Conservation (phyloP, 2,888 invertebrate genomes). For the Nomada lathburiana region DNA sequence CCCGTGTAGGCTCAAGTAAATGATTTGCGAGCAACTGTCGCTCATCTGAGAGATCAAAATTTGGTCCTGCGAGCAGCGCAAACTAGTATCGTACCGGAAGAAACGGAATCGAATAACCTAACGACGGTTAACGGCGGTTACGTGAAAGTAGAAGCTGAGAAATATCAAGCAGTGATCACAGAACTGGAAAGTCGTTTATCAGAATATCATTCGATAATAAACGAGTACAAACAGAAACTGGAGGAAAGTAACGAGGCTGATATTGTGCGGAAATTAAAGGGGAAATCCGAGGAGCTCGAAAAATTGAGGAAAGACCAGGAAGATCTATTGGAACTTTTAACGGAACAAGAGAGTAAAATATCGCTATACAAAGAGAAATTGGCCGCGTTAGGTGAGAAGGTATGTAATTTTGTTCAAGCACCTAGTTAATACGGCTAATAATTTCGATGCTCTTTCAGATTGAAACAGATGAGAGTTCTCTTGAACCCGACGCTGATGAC, state of each 20-base stretch:
- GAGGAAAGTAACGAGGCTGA: slow-evolving; percentile 70
- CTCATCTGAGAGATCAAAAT: slow-evolving; percentile 94
- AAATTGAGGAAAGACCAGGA: slow-evolving; percentile 95
- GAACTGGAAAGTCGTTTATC: slow-evolving; percentile 77
- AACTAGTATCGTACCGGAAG: slow-evolving; percentile 73
- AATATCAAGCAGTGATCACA: slow-evolving; percentile 71
- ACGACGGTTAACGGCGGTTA: slow-evolving; percentile 62
- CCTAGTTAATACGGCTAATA: background rate
- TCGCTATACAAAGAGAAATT: slow-evolving; percentile 88
- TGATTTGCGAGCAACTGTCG: slow-evolving; percentile 89
- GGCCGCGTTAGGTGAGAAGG: slow-evolving; percentile 86
- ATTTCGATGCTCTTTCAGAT: slow-evolving; percentile 64
- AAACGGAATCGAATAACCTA: slow-evolving; percentile 46
- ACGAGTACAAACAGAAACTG: slow-evolving; percentile 80
- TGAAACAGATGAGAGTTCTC: slow-evolving; percentile 80
- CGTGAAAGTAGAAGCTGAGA: slow-evolving; percentile 71
- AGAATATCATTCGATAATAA: slow-evolving; percentile 75
- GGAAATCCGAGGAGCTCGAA: slow-evolving; percentile 86
- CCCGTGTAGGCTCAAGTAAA: slow-evolving; percentile 85
- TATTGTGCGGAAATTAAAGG: slow-evolving; percentile 78
- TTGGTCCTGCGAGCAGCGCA: slow-evolving; percentile 91
- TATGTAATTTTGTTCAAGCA: slow-evolving; percentile 63
- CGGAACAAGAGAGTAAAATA: slow-evolving; percentile 93
- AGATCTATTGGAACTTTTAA: slow-evolving; percentile 94
- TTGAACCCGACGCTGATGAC: slow-evolving; percentile 79